Base-by-base conservation (phyloP, 35 echinoderm and acorn worm species). In the Apostichopus parvimensis region DNA sequence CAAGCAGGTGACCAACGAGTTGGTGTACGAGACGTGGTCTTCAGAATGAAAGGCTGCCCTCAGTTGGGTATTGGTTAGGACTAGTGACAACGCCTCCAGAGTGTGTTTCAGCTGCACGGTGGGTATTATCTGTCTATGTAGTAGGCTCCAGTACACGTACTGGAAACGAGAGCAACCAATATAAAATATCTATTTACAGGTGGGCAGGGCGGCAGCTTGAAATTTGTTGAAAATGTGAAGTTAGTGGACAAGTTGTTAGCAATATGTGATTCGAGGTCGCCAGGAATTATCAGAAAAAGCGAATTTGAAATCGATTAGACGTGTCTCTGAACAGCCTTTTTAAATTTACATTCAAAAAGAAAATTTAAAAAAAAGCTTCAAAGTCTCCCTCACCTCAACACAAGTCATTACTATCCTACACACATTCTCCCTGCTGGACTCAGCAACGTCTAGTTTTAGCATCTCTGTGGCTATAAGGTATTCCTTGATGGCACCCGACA, bases 311-410 rank as follows among this genome's bases (percentile, higher is more conserved):
- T 45, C n/a, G n/a, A n/a, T n/a, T n/a, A n/a, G n/a, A n/a, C n/a
- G n/a, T n/a, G n/a, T n/a, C n/a, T n/a, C n/a, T n/a, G n/a, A n/a
- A n/a, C n/a, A n/a, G n/a, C n/a, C n/a, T n/a, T n/a, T n/a, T n/a
- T n/a, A n/a, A n/a, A n/a, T n/a, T n/a, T n/a, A n/a, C n/a, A n/a
- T n/a, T n/a, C n/a, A n/a, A n/a, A n/a, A n/a, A n/a, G n/a, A n/a
- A n/a, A n/a, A n/a, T n/a, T n/a, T n/a, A n/a, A n/a, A n/a, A n/a
- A n/a, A n/a, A n/a, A n/a, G n/a, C n/a, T n/a, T n/a, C n/a, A n/a
- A n/a, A 73, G 15, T 18, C 14, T 75, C 21, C n/a, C 71, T 75
- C 71, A 99, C 97, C 97, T 99, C 97, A 14, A 96, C 34, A 79
- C 87, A 91, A 22, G 93, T 88, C 10, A 99, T 92, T 13, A 93